These are phyloP conservation scores for Calidris pugnax DNA, from an alignment of 2,113 vertebrate genomes.

Conservation along the genomic window DNA sequence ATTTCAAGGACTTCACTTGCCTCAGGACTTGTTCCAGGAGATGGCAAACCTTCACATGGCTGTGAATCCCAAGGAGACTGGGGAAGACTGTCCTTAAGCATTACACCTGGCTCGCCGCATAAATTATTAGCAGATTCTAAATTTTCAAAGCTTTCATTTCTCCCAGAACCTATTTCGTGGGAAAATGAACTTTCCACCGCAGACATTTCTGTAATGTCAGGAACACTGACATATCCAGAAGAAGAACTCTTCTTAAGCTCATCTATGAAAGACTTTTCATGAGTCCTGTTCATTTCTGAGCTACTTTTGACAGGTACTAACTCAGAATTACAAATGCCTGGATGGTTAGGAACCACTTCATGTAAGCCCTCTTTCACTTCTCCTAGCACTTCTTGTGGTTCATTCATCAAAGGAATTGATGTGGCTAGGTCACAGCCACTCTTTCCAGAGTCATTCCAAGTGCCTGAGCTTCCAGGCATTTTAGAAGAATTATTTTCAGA, in stretches of 20 bases:
- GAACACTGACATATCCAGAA: neutral
- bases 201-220: neutral
- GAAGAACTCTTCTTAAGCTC: conserved; percentile 9
- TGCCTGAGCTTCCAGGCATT: neutral
- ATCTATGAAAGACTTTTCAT: neutral
- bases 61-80: conserved; percentile 77
- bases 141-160: conserved; percentile 23
- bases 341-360: neutral
- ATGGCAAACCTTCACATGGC: conserved; percentile 68
- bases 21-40: conserved; percentile 73
- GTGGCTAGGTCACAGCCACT: neutral
- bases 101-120: neutral
- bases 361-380: neutral
- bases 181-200: neutral
- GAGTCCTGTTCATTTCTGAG: neutral
- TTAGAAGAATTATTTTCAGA: conserved; percentile 16
- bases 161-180: conserved; percentile 13
- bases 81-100: conserved; percentile 46
- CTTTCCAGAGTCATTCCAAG: neutral
- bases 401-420: neutral
- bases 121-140: neutral
- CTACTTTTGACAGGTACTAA: neutral
- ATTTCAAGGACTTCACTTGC: conserved; percentile 35
- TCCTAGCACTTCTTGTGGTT: neutral
- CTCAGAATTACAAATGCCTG: neutral